Percentiles rank a stretch among this genome's conserved stretches.
Conservation (phyloP, 2,888 invertebrate genomes). For the Tholera decimalis region DNA sequence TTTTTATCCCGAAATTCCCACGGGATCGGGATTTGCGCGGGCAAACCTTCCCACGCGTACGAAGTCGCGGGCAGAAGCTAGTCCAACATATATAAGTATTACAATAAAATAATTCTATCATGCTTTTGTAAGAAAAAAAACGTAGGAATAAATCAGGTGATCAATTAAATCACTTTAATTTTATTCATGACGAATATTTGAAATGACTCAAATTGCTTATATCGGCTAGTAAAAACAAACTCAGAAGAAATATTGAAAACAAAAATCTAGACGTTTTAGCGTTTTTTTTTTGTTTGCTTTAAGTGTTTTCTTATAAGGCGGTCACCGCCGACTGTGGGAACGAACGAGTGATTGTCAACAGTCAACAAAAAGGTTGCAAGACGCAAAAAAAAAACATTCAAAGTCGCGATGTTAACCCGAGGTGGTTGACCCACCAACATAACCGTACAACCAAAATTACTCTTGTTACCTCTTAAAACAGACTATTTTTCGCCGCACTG, state of each 20-base stretch:
- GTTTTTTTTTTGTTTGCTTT: conserved; percentile 53
- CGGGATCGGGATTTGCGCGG: too few relatives aligned
- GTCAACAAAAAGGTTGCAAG: conserved; percentile 69
- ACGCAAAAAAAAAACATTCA: conserved; percentile 76
- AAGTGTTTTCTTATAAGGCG: conserved; percentile 69
- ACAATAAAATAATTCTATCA: not conserved
- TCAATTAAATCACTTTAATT: too few relatives aligned
- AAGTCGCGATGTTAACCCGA: conserved; percentile 77
- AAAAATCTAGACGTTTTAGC: conserved; percentile 59
- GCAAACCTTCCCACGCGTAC: too few relatives aligned
- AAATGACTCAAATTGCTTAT: conserved; percentile 9
- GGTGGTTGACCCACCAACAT: conserved; percentile 78
- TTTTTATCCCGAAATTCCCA: too few relatives aligned
- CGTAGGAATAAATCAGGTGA: not conserved
- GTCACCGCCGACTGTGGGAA: conserved; percentile 74
- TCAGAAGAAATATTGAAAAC: too few relatives aligned
- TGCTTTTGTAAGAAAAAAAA: not conserved
- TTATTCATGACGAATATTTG: not conserved
- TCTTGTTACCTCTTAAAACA: conserved; percentile 74
- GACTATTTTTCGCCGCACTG: conserved; percentile 75
- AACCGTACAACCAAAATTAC: conserved; percentile 62
- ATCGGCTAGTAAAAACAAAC: conserved; percentile 29
- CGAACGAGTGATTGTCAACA: conserved; percentile 79
- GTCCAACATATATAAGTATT: too few relatives aligned
- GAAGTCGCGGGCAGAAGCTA: too few relatives aligned